Percentiles rank a stretch among this genome's conserved stretches.
Evolutionary conservation across 2,797 vertebrate genomes (phyloP).

Genomic region (Acropternis orthonyx): DNA sequence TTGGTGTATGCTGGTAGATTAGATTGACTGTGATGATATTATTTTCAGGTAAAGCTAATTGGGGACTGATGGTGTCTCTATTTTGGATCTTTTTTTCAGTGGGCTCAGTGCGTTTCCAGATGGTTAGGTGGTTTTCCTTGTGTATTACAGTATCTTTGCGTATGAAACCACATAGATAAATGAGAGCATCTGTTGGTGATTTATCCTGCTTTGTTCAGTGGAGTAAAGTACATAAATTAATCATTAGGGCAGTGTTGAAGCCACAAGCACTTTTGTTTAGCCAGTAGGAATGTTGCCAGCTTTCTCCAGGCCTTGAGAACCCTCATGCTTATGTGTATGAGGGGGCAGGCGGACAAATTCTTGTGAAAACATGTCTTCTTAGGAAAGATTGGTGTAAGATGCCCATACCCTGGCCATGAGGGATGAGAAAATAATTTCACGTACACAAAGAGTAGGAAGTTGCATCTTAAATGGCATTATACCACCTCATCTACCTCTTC

Average conservation of each 20-base stretch:
- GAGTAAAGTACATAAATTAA: constrained; percentile 8
- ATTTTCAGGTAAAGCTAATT: background rate
- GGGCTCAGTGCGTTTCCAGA: background rate
- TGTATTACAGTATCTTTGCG: background rate
- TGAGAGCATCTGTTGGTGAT: constrained; percentile 20
- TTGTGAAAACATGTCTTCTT: background rate
- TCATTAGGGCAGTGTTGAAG: background rate
- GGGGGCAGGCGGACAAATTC: background rate
- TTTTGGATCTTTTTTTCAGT: background rate
- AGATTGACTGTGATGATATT: background rate
- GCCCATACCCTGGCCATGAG: background rate
- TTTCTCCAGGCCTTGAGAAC: background rate
- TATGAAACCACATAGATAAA: background rate
- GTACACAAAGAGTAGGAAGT: background rate
- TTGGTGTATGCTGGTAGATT: background rate
- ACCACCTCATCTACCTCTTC: background rate
- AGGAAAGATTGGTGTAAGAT: background rate
- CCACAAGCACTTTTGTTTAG: background rate
- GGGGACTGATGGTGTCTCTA: background rate
- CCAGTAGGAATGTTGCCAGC: background rate
- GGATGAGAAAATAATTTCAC: background rate
- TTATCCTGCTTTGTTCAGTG: constrained; percentile 11
- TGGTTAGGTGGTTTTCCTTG: background rate
- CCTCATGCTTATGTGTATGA: background rate
- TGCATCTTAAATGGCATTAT: background rate